Evolutionary conservation across 2,888 invertebrate species (phyloP), one percentile per base, ranked within the genome.

Genomic region (Catocala nupta): DNA sequence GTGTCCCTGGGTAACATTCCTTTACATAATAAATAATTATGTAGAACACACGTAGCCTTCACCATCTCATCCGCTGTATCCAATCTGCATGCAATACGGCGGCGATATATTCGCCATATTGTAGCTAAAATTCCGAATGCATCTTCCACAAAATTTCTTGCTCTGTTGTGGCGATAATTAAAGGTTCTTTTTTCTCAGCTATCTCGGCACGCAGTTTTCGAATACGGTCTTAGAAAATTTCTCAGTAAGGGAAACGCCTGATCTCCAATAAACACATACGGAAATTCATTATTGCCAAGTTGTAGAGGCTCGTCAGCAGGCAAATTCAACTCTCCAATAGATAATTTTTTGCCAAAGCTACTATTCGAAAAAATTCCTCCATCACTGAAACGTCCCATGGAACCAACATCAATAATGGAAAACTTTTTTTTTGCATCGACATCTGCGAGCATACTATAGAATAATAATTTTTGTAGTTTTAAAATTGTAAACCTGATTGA

Each of bases 391-490:
- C 63, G 51, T 51, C 65, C 66, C 56, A 63, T 70, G 55, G 68
- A 63, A 52, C 70, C 68, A 68, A 65, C 52, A 48, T 70, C 70
- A 45, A 65, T 57, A 25, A 57, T 48, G 68, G 59, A 55, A 77
- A 74, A 70, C 62, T 65, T 59, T 56, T 73, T 45, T 68, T 62
- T 52, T n/a, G n/a, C n/a, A n/a, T n/a, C n/a, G n/a, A n/a, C n/a
- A n/a, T n/a, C n/a, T n/a, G n/a, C n/a, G n/a, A n/a, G n/a, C n/a
- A n/a, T n/a, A n/a, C n/a, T n/a, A n/a, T n/a, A n/a, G n/a, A n/a
- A n/a, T n/a, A n/a, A n/a, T n/a, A n/a, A n/a, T n/a, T n/a, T n/a
- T n/a, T n/a, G n/a, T n/a, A n/a, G n/a, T n/a, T n/a, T n/a, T n/a
- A n/a, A n/a, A n/a, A n/a, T n/a, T n/a, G n/a, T n/a, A n/a, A n/a